Evolutionary conservation across 1,140 invertebrate genomes (phyloP), one percentile per base, ranked within the genome.

Genomic region (Camponotus floridanus): DNA sequence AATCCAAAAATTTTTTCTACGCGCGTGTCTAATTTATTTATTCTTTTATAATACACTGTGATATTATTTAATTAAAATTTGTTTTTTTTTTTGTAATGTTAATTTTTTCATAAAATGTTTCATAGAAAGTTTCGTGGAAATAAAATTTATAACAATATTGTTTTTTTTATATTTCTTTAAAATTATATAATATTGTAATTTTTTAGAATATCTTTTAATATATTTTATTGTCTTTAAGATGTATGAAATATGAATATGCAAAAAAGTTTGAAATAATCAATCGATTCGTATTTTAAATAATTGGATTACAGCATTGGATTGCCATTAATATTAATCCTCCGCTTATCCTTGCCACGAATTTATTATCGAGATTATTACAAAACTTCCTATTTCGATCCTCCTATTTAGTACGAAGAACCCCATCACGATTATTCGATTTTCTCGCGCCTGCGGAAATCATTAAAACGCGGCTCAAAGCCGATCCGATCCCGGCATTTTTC

Each of bases 401-500:
- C 78, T 15, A 39, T 11, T 51, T 39, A 59, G 62, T 76, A 62
- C 31, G 26, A 84, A 21, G n/a, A 51, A 39, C n/a, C 64, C 36
- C 31, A 42, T 85, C 26, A 45, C 67, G 8, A 85, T 85, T 67
- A 65, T 67, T 86, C 39, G 51, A 86, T 80, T 31, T 67, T 51
- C 45, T 42, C 81, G 33, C 45, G 42, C 3, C 33, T 70, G 59
- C 48, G 18, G 61, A 61, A 81, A 67, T 59, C 68, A 11, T 45
- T 70, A 70, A 87, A 78, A 86, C 55, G 33, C 65, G 21, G 33
- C 6, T 62, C 33, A 57, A 59, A 88, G 42, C 79, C 51, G 79
- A 83, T 61, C 39, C 67, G 79, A 81, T 83, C 79, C 55, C 39
- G 13, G 83, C 87, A 89, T 86, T 89, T 88, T 88, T 89, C 87